These are phyloP conservation scores for Phengaris alcon DNA, from an alignment of 2,888 invertebrate genomes.

Conservation along the genomic window DNA sequence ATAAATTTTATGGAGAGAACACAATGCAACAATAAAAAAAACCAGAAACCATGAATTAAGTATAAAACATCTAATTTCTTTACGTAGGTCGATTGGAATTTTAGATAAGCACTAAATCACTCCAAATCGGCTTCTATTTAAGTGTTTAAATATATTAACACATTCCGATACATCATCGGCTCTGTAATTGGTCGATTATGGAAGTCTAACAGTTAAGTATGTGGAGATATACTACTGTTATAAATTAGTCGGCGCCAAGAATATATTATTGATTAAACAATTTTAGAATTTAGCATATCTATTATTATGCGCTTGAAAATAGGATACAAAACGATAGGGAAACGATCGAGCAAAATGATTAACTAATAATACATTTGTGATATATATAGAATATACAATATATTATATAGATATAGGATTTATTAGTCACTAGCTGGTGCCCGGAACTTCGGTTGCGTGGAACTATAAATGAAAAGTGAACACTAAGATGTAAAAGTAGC, in stretches of 20 bases:
- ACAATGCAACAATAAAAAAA: slow-evolving; percentile 23
- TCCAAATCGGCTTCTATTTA: slow-evolving; percentile 37
- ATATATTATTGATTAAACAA: slow-evolving; percentile 1
- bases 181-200: slow-evolving; percentile 61
- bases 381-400: too few relatives aligned
- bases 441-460: too few relatives aligned
- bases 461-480: too few relatives aligned
- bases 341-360: neutral
- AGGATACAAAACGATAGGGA: neutral
- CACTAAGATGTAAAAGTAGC: too few relatives aligned
- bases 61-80: slow-evolving; percentile 23
- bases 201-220: slow-evolving; percentile 37
- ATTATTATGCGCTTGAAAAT: neutral
- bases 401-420: too few relatives aligned
- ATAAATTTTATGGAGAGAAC: neutral
- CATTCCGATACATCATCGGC: slow-evolving; percentile 62
- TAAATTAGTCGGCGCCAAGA: slow-evolving; percentile 24
- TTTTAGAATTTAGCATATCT: slow-evolving; percentile 1
- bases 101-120: slow-evolving; percentile 36
- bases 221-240: slow-evolving; percentile 26
- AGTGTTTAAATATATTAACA: slow-evolving; percentile 51
- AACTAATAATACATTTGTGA: neutral
- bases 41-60: slow-evolving; percentile 25
- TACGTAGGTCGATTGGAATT: slow-evolving; percentile 33
- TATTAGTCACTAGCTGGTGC: too few relatives aligned